These are phyloP conservation scores for Euzetes globulus DNA, from an alignment of 2,888 invertebrate species.

Conservation along the genomic window DNA sequence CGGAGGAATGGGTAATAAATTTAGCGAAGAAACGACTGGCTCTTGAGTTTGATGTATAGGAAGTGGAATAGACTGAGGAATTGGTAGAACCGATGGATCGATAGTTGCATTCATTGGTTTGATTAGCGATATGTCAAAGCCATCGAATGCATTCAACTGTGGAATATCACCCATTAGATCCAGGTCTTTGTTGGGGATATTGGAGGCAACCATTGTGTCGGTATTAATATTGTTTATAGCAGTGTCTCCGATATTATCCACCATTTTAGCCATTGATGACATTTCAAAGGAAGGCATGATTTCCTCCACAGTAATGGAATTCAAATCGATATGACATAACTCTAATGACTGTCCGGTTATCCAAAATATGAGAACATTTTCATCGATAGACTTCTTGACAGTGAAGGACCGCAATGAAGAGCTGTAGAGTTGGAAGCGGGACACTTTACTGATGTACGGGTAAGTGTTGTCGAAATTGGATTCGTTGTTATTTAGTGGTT, in stretches of 20 bases:
- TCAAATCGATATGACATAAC: conserved; percentile 22
- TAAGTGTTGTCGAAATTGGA: neutral
- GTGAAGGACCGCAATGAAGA: conserved; percentile 16
- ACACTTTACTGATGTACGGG: conserved; percentile 29
- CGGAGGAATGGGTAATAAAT: conserved; percentile 1
- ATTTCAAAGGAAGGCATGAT: neutral
- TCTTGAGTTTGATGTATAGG: neutral
- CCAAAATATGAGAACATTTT: conserved; percentile 31
- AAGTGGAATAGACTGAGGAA: neutral
- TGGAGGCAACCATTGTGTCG: neutral
- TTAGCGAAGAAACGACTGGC: neutral
- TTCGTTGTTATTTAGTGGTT: neutral
- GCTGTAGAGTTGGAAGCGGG: conserved; percentile 31
- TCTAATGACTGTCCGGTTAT: conserved; percentile 26
- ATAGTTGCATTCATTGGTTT: neutral
- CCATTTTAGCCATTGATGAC: neutral
- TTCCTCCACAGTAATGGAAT: conserved; percentile 4
- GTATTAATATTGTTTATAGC: neutral
- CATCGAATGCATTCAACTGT: neutral
- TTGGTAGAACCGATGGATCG: neutral
- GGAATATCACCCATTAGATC: neutral
- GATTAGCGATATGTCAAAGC: neutral
- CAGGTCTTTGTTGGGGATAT: neutral
- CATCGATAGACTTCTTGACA: conserved; percentile 21
- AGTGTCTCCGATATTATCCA: neutral